Base-by-base conservation (phyloP, 2,888 invertebrate genomes). In the Antheraea assamensis region DNA sequence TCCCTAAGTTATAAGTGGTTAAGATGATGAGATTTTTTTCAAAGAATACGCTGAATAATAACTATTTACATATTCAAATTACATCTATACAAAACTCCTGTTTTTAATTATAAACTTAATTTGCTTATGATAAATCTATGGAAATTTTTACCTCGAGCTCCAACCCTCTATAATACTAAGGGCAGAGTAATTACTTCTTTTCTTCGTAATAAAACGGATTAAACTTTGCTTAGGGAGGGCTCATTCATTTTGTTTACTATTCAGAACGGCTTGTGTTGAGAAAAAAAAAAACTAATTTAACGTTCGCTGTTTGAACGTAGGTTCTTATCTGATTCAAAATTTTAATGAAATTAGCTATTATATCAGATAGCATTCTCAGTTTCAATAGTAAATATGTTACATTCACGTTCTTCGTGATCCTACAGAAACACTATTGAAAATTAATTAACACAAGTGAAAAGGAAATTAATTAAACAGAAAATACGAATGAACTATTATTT, bases 71-170 rank as follows among this genome's bases (percentile, higher is more conserved):
- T 93, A 94, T 94, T 94, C 87, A 93, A 94, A 94, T 94, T 88
- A 87, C 88, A 89, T 90, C 93, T 91, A 94, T 92, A 93, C 93
- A 94, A 91, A 93, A 94, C 91, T 93, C 92, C 90, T 92, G 94
- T 92, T 94, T 94, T 94, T 94, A 94, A 94, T 94, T 94, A 94
- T 93, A 94, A 94, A 94, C 92, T 94, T 94, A 94, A 94, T 94
- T 94, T 94, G 90, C 90, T 94, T 94, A 94, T 94, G 94, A 94
- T 94, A 94, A 94, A 94, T 94, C 94, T 94, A 94, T 94, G 94
- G 94, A 93, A 94, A 94, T 94, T 93, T 93, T 91, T 91, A 93
- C 93, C 93, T 94, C 92, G 86, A 84, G 90, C 84, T 89, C 87
- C 89, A 90, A 90, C 93, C 93, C 93, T 93, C 93, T 91, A 90